Evolutionary conservation across 2,797 vertebrate species (phyloP).

Genomic region (Bucorvus abyssinicus): DNA sequence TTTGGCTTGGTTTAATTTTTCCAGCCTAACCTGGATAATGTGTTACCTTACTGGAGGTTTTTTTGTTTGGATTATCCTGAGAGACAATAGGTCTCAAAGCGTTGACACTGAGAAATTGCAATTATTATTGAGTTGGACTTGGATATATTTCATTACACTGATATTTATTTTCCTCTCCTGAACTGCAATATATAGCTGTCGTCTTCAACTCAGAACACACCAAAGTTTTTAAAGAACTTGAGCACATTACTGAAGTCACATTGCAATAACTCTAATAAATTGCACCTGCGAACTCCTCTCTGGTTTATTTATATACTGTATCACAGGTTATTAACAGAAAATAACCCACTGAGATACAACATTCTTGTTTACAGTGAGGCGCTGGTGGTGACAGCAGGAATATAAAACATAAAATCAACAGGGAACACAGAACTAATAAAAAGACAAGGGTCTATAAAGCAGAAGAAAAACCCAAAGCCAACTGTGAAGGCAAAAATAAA

Average conservation of each 20-base stretch:
- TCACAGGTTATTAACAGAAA: slow-evolving; percentile 82
- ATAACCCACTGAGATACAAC: slow-evolving; percentile 80
- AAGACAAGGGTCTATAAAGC: slow-evolving; percentile 78
- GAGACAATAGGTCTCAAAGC: slow-evolving; percentile 30
- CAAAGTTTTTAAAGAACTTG: slow-evolving; percentile 72
- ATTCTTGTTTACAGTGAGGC: slow-evolving; percentile 81
- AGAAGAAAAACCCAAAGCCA: slow-evolving; percentile 68
- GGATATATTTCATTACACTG: slow-evolving; percentile 52
- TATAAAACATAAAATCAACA: slow-evolving; percentile 81
- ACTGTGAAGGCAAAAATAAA: slow-evolving; percentile 78
- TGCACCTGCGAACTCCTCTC: slow-evolving; percentile 74
- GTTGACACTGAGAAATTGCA: slow-evolving; percentile 66
- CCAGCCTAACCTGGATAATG: not conserved
- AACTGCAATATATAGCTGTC: slow-evolving; percentile 58
- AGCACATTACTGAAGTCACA: slow-evolving; percentile 67
- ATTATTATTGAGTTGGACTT: slow-evolving; percentile 60
- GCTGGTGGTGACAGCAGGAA: slow-evolving; percentile 79
- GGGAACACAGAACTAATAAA: slow-evolving; percentile 81
- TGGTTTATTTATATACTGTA: slow-evolving; percentile 80
- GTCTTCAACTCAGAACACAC: slow-evolving; percentile 50
- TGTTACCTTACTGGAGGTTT: not conserved
- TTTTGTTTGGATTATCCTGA: slow-evolving; percentile 51
- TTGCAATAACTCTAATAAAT: slow-evolving; percentile 80
- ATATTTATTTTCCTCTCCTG: slow-evolving; percentile 62
- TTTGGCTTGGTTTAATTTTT: slow-evolving; percentile 10